Conservation (phyloP, 2,797 vertebrate species). For the Typhlichthys subterraneus region DNA sequence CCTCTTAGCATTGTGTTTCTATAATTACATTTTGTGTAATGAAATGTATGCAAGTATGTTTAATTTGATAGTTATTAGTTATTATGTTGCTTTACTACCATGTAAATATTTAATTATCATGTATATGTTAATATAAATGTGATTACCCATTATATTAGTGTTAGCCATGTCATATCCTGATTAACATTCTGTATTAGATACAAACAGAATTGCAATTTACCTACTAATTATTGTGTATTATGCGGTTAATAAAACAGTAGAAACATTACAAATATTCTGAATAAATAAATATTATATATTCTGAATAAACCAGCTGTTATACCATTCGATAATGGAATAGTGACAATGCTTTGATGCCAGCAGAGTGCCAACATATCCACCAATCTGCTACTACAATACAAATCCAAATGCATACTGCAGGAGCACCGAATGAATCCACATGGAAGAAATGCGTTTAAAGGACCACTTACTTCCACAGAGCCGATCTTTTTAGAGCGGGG, state of each 20-base stretch:
- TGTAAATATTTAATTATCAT: too few relatives aligned
- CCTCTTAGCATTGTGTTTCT: too few relatives aligned
- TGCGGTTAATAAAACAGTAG: neutral
- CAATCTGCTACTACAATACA: too few relatives aligned
- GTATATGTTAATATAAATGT: too few relatives aligned
- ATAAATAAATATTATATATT: neutral
- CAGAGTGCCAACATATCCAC: neutral
- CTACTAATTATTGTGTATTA: neutral
- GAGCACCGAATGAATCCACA: neutral
- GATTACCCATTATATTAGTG: neutral
- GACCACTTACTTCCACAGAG: conserved; percentile 85
- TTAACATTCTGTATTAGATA: neutral
- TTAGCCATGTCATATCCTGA: neutral
- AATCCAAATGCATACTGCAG: neutral
- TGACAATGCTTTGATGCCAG: neutral
- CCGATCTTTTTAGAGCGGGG: conserved; percentile 85
- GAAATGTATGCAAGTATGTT: too few relatives aligned
- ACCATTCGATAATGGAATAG: neutral
- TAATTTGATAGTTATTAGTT: too few relatives aligned
- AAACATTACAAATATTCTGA: neutral
- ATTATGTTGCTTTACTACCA: too few relatives aligned
- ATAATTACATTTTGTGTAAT: too few relatives aligned
- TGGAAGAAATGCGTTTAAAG: neutral
- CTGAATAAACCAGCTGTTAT: neutral
- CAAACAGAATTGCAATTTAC: neutral